A percentile compares a stretch with the other conserved stretches of the same genome.
Conservation (phyloP, 2,797 vertebrate genomes). For the Enteromius argenteus region DNA sequence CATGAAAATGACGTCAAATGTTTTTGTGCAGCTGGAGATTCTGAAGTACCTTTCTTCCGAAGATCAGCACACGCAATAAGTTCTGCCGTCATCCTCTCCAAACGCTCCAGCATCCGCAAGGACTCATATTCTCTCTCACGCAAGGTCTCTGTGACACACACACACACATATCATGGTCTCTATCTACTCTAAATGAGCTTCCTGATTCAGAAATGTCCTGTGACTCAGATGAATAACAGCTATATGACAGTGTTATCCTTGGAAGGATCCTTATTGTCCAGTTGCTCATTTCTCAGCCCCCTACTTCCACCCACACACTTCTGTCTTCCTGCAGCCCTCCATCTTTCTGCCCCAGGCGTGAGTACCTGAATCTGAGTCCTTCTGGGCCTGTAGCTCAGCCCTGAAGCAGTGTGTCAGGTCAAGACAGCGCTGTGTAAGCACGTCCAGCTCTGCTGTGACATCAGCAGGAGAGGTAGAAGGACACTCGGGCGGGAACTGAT, state of each 20-base stretch:
- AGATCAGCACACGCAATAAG: conserved; percentile 57
- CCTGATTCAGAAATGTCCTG: neutral
- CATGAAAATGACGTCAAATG: neutral
- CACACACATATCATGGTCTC: conserved; percentile 19
- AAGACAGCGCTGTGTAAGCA: conserved; percentile 62
- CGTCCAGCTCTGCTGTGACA: conserved; percentile 63
- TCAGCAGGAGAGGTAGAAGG: conserved; percentile 67
- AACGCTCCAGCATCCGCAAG: conserved; percentile 53
- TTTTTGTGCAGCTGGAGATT: no score
- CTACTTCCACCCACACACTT: conserved; percentile 56
- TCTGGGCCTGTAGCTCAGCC: conserved; percentile 50
- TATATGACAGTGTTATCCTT: conserved; percentile 12
- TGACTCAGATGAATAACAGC: conserved; percentile 25
- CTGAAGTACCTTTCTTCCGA: conserved; percentile 69
- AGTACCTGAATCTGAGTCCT: conserved; percentile 64
- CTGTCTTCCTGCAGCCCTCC: conserved; percentile 29
- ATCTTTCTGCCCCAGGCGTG: conserved; percentile 4
- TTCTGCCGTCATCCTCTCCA: conserved; percentile 63
- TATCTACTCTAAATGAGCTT: conserved; percentile 8
- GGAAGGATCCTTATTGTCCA: conserved; percentile 48
- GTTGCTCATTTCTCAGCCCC: conserved; percentile 48
- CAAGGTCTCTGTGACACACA: conserved; percentile 38
- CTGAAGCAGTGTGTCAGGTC: conserved; percentile 63
- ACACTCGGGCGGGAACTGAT: conserved; percentile 73
- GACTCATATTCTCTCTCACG: conserved; percentile 54